Evolutionary conservation across 2,888 invertebrate genomes (phyloP), one percentile per base, ranked within the genome.

Genomic region (Gonocerus acuteangulatus): DNA sequence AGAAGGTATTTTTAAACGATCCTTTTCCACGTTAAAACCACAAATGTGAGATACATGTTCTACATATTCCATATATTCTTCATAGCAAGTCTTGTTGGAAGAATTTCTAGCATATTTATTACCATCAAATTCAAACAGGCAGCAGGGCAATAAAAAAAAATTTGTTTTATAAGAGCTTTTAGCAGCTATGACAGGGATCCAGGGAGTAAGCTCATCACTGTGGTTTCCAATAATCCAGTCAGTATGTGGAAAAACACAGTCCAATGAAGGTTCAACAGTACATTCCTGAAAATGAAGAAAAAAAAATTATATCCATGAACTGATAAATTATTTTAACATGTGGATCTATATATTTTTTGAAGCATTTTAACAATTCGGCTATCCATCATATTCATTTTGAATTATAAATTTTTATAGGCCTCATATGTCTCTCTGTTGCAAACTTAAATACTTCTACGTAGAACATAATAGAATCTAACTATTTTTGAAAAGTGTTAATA

Each of bases 201-300:
- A 99, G 1, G 96, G 95, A 7, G 97, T 96, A n/a, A 99, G 76
- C 74, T 99, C 97, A 78, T 99, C 99, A 13, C 95, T 95, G 78
- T 99, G 99, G 76, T 99, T 99, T 56, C 97, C 99, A 72, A 99
- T 94, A 54, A 99, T 76, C 95, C 95, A 95, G 71, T 93, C 88
- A 23, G 80, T 80, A n/a, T 84, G 80, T 7, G 85, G 82, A 70
- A 87, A 90, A 9, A 48, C 32, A 64, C 79, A 79, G 54, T 79
- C 72, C 65, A 84, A 80, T 9, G 85, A 84, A 49, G 89, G 89
- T 62, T 80, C 80, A 59, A 92, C 80, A 2, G 83, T 79, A 69
- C 74, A 77, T 67, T 82, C 83, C 86, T 86, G 69, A 49, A 79
- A 77, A 44, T n/a, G n/a, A n/a, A n/a, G n/a, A 62, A 65, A 62